These are phyloP conservation scores for Girardinus metallicus DNA, from an alignment of 2,797 vertebrate genomes.

Conservation along the genomic window DNA sequence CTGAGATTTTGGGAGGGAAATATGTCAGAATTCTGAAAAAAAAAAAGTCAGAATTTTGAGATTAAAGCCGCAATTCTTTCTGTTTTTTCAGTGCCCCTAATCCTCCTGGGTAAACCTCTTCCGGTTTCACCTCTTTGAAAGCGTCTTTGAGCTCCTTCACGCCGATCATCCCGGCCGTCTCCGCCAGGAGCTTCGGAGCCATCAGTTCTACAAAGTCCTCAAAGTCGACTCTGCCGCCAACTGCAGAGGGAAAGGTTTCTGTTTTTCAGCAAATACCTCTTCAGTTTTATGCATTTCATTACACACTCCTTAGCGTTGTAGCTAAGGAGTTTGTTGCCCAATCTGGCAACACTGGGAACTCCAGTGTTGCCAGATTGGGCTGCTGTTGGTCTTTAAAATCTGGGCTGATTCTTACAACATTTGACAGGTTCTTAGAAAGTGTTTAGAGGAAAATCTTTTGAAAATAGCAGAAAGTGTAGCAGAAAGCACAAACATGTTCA, in stretches of 20 bases:
- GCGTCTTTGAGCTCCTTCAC: slow-evolving; percentile 84
- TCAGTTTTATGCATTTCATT: not conserved
- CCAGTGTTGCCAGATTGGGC: not conserved
- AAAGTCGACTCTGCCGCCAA: slow-evolving; percentile 84
- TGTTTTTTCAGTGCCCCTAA: too few relatives aligned
- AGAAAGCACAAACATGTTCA: too few relatives aligned
- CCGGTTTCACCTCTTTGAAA: slow-evolving; percentile 81
- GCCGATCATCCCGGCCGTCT: slow-evolving; percentile 85
- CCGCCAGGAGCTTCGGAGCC: slow-evolving; percentile 84
- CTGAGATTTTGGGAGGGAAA: too few relatives aligned
- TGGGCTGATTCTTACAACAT: too few relatives aligned
- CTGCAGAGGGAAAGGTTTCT: slow-evolving; percentile 46
- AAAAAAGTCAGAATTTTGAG: not conserved
- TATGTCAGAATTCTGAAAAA: too few relatives aligned
- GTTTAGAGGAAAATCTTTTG: too few relatives aligned
- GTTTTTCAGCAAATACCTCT: not conserved
- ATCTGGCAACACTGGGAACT: too few relatives aligned
- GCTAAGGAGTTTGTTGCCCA: too few relatives aligned
- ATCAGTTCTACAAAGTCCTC: slow-evolving; percentile 87
- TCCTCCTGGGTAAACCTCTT: not conserved
- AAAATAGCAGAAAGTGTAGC: too few relatives aligned
- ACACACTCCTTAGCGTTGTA: not conserved
- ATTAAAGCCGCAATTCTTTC: too few relatives aligned
- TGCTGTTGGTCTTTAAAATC: too few relatives aligned
- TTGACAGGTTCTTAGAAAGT: too few relatives aligned